Evolutionary conservation across 2,113 vertebrate species (phyloP).

Genomic region (Oncorhynchus kisutch): DNA sequence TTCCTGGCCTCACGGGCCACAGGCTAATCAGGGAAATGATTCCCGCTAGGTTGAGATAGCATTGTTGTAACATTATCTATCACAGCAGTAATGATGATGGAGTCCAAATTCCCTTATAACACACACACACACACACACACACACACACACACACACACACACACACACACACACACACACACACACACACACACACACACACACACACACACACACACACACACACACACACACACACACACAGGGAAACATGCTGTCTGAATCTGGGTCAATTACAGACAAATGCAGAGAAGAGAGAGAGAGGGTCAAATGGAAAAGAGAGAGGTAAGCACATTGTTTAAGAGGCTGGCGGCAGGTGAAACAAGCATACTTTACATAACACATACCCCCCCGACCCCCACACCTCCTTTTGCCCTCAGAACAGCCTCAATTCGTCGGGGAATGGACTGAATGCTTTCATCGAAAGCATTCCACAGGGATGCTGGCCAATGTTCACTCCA

Average conservation of each 20-base stretch:
- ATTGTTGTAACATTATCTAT: slow-evolving; percentile 19
- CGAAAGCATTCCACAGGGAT: no score
- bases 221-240: slow-evolving; percentile 27
- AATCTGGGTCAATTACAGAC: slow-evolving; percentile 69
- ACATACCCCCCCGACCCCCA: no score
- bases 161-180: slow-evolving; percentile 17
- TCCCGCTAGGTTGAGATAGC: slow-evolving; percentile 43
- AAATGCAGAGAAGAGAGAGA: slow-evolving; percentile 9
- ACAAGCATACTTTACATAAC: background rate
- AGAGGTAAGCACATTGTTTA: background rate
- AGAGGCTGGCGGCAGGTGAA: background rate
- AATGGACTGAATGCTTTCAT: no score
- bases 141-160: slow-evolving; percentile 21
- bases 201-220: slow-evolving; percentile 18
- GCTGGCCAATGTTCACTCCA: no score
- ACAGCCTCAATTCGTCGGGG: no score
- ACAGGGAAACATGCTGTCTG: slow-evolving; percentile 26
- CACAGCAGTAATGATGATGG: slow-evolving; percentile 37
- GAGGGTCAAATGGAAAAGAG: background rate
- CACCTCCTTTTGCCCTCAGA: no score
- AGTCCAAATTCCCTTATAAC: slow-evolving; percentile 56
- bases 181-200: slow-evolving; percentile 24
- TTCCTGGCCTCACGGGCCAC: no score
- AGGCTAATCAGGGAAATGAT: slow-evolving; percentile 28
- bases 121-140: slow-evolving; percentile 13